Percentiles rank a stretch among this genome's conserved stretches.
Evolutionary conservation across 2,797 vertebrate species (phyloP).

Genomic region (Rhabdophis nuchalis): DNA sequence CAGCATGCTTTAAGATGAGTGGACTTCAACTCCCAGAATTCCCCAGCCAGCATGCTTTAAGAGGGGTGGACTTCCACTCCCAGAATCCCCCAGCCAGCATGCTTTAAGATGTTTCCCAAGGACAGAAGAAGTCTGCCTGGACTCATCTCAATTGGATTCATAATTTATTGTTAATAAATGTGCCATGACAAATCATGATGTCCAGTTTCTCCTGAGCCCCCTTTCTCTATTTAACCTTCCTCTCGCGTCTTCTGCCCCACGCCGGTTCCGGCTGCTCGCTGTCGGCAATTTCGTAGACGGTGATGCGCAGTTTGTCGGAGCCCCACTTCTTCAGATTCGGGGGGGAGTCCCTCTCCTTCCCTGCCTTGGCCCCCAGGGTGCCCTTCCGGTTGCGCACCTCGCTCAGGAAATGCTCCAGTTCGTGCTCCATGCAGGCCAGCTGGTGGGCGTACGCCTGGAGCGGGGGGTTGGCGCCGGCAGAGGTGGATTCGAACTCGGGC

Average conservation of each 20-base stretch:
- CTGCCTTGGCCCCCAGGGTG: neutral
- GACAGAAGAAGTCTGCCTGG: neutral
- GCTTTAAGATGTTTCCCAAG: too few species aligned
- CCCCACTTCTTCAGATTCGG: neutral
- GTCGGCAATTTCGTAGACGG: neutral
- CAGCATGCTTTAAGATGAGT: too few species aligned
- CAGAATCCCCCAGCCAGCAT: too few species aligned
- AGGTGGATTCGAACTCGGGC: fast-evolving
- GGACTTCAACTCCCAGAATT: too few species aligned
- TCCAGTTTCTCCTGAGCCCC: too few species aligned
- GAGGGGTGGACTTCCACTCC: too few species aligned
- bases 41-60: too few species aligned
- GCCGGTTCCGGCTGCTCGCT: neutral
- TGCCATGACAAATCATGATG: too few species aligned
- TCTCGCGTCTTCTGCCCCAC: neutral
- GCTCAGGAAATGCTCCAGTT: neutral
- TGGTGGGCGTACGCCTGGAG: neutral
- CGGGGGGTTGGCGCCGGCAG: fast-evolving
- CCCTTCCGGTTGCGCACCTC: neutral
- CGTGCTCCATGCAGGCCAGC: conserved; percentile 11
- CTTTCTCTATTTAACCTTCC: too few species aligned
- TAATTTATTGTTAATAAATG: neutral
- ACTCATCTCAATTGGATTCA: neutral
- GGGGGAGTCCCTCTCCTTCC: neutral
- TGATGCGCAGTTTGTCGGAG: neutral